Percentiles rank a stretch among this genome's conserved stretches.
phyloP scores from a whole-genome alignment of 2,113 vertebrate species.

The Stegostoma tigrinum region DNA sequence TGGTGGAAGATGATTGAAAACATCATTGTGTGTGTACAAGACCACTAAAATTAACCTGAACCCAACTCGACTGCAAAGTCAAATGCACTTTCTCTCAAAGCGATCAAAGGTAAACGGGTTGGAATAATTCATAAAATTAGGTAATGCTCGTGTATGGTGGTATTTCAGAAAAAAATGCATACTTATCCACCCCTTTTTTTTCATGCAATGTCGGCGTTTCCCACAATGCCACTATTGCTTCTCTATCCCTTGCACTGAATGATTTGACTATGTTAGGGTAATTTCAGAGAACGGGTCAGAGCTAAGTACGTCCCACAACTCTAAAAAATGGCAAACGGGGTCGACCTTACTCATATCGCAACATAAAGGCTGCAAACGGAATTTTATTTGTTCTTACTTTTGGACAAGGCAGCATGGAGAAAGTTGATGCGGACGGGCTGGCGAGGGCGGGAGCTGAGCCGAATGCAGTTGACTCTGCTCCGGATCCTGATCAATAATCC shows the following conservation, averaged over 20 bases:
- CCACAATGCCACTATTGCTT: too few species aligned
- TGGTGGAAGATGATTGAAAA: not conserved
- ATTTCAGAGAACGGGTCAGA: too few species aligned
- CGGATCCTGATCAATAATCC: not conserved
- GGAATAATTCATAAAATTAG: not conserved
- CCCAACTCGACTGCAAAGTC: not conserved
- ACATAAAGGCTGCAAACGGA: not conserved
- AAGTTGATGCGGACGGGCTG: not conserved
- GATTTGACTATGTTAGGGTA: too few species aligned
- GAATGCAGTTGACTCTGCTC: not conserved
- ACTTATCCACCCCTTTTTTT: not conserved
- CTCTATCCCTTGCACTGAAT: too few species aligned
- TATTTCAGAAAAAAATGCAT: not conserved
- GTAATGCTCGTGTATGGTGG: not conserved
- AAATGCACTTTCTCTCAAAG: not conserved
- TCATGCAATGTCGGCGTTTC: too few species aligned
- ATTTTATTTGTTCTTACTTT: not conserved
- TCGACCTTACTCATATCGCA: not conserved
- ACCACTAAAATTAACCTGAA: not conserved
- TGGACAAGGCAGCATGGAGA: not conserved
- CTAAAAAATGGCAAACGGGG: not conserved
- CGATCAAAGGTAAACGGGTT: not conserved
- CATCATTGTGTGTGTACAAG: too few species aligned
- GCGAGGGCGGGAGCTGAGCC: not conserved
- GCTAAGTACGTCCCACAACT: too few species aligned